Conservation (phyloP, 2,797 vertebrate genomes). For the Champsocephalus esox region DNA sequence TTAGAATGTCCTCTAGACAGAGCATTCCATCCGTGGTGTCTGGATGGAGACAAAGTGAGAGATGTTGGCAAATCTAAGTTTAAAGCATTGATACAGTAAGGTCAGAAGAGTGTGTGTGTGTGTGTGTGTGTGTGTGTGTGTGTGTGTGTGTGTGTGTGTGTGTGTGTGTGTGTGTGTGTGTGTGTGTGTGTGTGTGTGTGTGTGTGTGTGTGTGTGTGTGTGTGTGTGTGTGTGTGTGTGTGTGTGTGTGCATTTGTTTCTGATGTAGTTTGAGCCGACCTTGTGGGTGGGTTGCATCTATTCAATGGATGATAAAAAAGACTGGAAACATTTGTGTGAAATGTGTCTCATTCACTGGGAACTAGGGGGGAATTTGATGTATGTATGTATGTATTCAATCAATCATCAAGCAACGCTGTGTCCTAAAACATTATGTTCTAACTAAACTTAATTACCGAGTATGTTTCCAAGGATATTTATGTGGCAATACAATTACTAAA, state of each 20-base stretch:
- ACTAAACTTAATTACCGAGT: no score
- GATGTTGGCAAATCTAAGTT: slow-evolving; percentile 27
- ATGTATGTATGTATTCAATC: not conserved
- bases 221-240: not conserved
- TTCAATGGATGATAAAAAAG: slow-evolving; percentile 22
- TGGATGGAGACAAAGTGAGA: slow-evolving; percentile 36
- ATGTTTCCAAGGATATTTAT: no score
- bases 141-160: not conserved
- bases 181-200: not conserved
- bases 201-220: not conserved
- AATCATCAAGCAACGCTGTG: no score
- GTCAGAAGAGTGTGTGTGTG: slow-evolving; percentile 11
- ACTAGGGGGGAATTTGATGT: not conserved
- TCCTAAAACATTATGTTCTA: no score
- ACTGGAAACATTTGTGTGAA: slow-evolving; percentile 14
- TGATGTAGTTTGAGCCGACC: slow-evolving; percentile 1
- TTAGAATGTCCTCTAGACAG: slow-evolving; percentile 33
- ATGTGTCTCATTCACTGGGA: not conserved
- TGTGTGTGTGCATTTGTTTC: not conserved
- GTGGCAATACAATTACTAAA: no score
- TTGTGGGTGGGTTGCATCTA: slow-evolving; percentile 17
- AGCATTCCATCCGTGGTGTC: slow-evolving; percentile 14
- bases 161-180: no score
- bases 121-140: not conserved
- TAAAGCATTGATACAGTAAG: slow-evolving; percentile 34